Base-by-base conservation (phyloP, 1,140 invertebrate species). In the Panulirus ornatus region DNA sequence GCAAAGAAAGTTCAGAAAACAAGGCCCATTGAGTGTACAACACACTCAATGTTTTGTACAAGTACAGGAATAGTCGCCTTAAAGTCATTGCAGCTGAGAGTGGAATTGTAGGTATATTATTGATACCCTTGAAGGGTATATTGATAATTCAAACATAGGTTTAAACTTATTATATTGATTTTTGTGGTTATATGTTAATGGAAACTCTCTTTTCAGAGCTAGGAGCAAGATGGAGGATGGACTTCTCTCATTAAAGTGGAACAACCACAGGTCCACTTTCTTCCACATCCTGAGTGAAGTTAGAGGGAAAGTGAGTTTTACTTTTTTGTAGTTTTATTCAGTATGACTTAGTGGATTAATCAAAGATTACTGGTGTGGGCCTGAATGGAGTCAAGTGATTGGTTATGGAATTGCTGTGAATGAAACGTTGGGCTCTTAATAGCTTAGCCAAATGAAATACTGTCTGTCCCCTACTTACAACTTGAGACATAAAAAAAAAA, bases 211-310 rank as follows among this genome's bases (percentile, higher is more conserved):
- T 36, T 71, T 3, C 86, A 71, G 75, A 81, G 54, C 58, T 30
- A n/a, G 34, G 87, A 88, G 75, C 82, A 76, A 85, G 82, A 90
- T 90, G 88, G 88, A 90, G 88, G 88, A 85, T 82, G 88, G 88
- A 70, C 82, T 90, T 84, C 71, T 90, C 11, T 90, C 88, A 19
- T 85, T 90, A 78, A 90, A 90, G 88, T 90, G 88, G 88, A 85
- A 90, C 75, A 90, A 90, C 88, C 88, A 85, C 82, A 90, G 70
- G 58, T 90, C 88, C 88, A 90, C 88, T 54, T 90, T 90, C 51
- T 90, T 90, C 71, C 82, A 90, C 63, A 90, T 90, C 30, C 73
- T 90, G 8, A 76, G 88, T 90, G 88, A 90, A 90, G 82, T 90
- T 40, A 51, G 88, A 30, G 79, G 88, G 16, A 90, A 90, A 84